Conservation (phyloP, 2,888 invertebrate genomes). For the Oscheius sp. region DNA sequence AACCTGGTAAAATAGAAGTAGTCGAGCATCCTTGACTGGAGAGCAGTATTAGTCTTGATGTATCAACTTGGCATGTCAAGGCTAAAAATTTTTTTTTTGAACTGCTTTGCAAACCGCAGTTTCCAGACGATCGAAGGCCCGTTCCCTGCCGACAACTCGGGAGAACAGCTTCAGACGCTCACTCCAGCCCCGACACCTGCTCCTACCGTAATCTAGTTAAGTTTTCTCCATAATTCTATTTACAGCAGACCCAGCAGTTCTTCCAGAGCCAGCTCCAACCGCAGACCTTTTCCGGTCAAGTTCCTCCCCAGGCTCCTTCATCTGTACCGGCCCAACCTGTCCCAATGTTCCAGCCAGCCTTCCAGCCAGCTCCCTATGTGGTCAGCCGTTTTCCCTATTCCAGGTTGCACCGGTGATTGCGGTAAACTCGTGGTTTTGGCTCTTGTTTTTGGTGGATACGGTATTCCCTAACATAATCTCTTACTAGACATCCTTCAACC, state of each 20-base stretch:
- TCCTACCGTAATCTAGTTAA: neutral
- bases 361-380: constrained; percentile 21
- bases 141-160: constrained; percentile 18
- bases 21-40: too few species aligned
- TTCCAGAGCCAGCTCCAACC: constrained; percentile 1
- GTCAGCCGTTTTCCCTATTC: neutral
- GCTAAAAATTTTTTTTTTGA: too few species aligned
- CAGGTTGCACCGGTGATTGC: too few species aligned
- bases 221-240: neutral
- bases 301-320: neutral
- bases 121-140: constrained; percentile 29
- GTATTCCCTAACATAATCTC: neutral
- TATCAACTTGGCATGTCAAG: too few species aligned
- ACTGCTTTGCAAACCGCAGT: too few species aligned
- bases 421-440: too few species aligned
- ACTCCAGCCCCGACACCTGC: constrained; percentile 4
- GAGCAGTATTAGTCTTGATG: too few species aligned
- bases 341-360: neutral
- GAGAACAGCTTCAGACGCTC: neutral
- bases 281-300: constrained; percentile 16
- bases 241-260: constrained; percentile 11
- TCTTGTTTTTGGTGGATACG: too few species aligned
- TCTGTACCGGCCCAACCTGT: neutral
- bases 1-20: neutral
- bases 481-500: constrained; percentile 22